Percentiles rank a stretch among this genome's conserved stretches.
These are phyloP conservation scores for Paratilapia polleni DNA, from an alignment of 2,113 vertebrate species.

Conservation along the genomic window DNA sequence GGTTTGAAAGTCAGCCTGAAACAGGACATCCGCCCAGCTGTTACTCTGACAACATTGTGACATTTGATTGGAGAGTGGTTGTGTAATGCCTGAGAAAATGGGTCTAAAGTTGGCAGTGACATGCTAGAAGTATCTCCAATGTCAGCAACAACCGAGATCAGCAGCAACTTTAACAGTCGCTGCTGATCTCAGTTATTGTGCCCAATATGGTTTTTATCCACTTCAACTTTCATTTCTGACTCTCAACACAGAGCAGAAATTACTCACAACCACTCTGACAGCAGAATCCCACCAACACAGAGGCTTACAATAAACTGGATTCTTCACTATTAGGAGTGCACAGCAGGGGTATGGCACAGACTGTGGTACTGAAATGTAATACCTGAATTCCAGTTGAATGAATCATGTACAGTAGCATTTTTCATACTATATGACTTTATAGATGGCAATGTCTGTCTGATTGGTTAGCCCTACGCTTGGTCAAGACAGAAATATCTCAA, in stretches of 20 bases:
- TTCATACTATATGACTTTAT: background rate
- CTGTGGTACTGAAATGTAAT: constrained; percentile 40
- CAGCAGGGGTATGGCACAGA: constrained; percentile 6
- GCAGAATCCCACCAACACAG: constrained; percentile 2
- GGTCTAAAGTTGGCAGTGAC: constrained; percentile 11
- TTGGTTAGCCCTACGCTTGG: background rate
- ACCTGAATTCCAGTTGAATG: constrained; percentile 12
- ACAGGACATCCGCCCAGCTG: constrained; percentile 67
- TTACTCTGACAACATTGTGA: constrained; percentile 46
- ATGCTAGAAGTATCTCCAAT: background rate
- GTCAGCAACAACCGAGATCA: background rate
- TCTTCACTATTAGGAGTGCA: background rate
- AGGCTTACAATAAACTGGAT: background rate
- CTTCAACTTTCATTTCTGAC: constrained; percentile 37
- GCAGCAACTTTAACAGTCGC: constrained; percentile 7
- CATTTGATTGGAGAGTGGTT: constrained; percentile 27
- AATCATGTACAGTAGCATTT: background rate
- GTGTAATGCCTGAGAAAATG: constrained; percentile 6
- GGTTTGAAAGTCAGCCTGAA: constrained; percentile 70
- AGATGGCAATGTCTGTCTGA: background rate
- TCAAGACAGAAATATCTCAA: constrained; percentile 2
- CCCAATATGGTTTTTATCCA: constrained; percentile 22
- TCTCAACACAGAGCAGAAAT: constrained; percentile 3
- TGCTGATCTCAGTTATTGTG: background rate
- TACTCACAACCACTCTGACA: constrained; percentile 1